Base-by-base conservation (phyloP, 2,113 vertebrate genomes). In the Verasper variegatus region DNA sequence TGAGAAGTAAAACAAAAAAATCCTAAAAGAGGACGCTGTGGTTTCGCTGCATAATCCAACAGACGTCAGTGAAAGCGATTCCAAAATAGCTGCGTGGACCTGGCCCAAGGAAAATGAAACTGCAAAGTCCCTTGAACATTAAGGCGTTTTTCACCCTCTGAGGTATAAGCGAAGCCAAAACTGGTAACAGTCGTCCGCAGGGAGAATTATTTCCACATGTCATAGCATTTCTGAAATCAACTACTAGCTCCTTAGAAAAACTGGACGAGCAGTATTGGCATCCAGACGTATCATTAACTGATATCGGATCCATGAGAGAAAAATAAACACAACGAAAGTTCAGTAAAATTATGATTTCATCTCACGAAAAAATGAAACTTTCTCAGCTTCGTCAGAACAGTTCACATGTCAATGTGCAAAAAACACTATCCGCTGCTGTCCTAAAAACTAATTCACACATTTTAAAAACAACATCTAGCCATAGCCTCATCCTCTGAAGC, bases 1-100 rank as follows among this genome's bases (percentile, higher is more conserved):
- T 72, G 80, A 87, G 80, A 92, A 89, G 88, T 83, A 83, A 90
- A 91, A 90, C 76, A 87, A 87, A 86, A 89, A 86, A 90, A 83
- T 86, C 78, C 87, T 89, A 80, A 89, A 89, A 90, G 86, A 87
- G 79, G 88, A 89, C 80, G 75, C 80, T 91, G 90, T 90, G 88
- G 86, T 92, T 92, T 89, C 76, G 75, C 77, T 82, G 83, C 66
- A 73, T 81, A 74, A 84, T 91, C 86, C 84, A 81, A 86, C 80
- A 83, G 89, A 92, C 87, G 86, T 91, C 89, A 81, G 71, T 80
- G 68, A 78, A 68, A 66, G 73, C 59, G 51, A 31, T 61, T 84
- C 90, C 80, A 88, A 88, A 89, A 87, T 86, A 90, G 85, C 80
- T 68, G 52, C 42, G 51, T 87, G 86, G 86, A 82, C 58, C 20